Base-by-base conservation (phyloP, 2,888 invertebrate genomes). In the Caenorhabditis wallacei region DNA sequence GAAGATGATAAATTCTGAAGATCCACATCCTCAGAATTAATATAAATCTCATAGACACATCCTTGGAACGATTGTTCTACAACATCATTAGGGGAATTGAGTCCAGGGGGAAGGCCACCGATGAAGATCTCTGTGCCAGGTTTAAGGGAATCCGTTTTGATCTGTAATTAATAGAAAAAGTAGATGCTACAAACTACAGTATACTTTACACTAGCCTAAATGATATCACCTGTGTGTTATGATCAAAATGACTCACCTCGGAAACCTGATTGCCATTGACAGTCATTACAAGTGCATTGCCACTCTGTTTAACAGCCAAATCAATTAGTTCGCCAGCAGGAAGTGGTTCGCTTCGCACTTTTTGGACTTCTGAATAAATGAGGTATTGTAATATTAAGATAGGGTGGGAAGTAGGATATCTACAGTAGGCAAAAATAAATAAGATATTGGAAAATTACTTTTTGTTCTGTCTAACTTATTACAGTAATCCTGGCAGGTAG, bases 91-190 rank as follows among this genome's bases (percentile, higher is more conserved):
- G 82, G 84, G 0, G 86, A 78, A 18, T 72, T 72, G 46, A 90
- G 78, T 11, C 88, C 90, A 0, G 90, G 90, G 10, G 90, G 86
- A 4, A 90, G 72, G 22, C 90, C 90, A 5, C 90, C 90, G 11
- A 90, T 82, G 71, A 87, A 90, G 13, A 90, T 74, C 11, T 84
- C 81, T 11, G 89, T 90, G 13, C 80, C 79, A 4, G 86, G 85
- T 51, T 61, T 61, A 37, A 87, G 20, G 10, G 22, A n/a, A 22
- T 53, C 46, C 0, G 81, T 64, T 56, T 75, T 71, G 22, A 81
- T 69, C 80, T 81, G 71, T 22, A 66, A 46, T 0, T 22, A 13
- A 53, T 7, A 53, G 53, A 53, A 24, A 2, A 51, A 18, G 51
- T 5, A 51, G 18, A 24, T 24, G 24, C 10, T 10, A 40, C 40